Evolutionary conservation across 2,888 invertebrate genomes (phyloP), one percentile per base, ranked within the genome.

Genomic region (Rhingia rostrata): DNA sequence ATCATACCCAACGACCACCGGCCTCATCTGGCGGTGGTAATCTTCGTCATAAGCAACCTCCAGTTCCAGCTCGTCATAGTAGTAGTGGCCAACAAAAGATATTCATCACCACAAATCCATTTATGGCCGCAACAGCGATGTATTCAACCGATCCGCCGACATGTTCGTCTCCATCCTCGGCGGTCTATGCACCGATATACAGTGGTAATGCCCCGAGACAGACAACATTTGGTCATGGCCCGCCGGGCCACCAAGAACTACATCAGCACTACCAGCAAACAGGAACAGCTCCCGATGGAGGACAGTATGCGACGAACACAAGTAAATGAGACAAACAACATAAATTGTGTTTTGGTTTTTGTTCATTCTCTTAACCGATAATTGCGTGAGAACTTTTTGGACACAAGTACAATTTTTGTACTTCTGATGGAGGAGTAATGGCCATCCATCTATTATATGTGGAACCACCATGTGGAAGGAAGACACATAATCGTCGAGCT

Each of bases 41-140:
- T 43, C 73, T 60, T 14, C 87, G 87, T 45, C 87, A 88, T 14
- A 89, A 90, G 7, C 90, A 90, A 75, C 90, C 90, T 41, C 91
- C 90, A 6, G 88, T 90, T 79, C 90, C 90, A 37, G 88, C 90
- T 64, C 90, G 90, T 9, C 91, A 91, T 87, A 90, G 91, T 64
- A 91, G 90, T 87, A 91, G 90, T 87, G 90, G 90, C 63, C 91
- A 91, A 84, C 91, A 91, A 87, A 91, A 91, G 88, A 91, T 91
- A 86, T 90, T 91, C 87, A 91, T 91, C 63, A 90, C 92, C n/a
- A 91, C 91, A 80, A 91, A 91, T 89, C 92, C 92, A 69, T 91
- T 92, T 81, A 90, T 92, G 87, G 91, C 91, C 81, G 91, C 91
- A 35, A 91, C 91, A 10, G 89, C 91, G 22, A 89, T 91, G 73